Base-by-base conservation (phyloP, 1,140 invertebrate genomes). In the Dendroctonus ponderosae region DNA sequence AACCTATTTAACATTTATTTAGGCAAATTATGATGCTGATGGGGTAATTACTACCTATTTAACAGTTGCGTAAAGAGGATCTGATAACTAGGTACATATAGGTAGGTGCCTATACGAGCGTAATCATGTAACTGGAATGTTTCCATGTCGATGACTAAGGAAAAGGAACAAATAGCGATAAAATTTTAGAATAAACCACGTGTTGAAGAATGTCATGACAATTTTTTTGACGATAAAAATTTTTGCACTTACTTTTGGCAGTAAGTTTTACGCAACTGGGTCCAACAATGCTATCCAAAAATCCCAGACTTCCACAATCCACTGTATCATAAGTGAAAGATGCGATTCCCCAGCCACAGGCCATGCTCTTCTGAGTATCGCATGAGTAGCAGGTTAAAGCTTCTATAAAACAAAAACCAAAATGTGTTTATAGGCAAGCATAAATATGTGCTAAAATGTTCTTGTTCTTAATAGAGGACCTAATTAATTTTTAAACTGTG, bases 241-340 rank as follows among this genome's bases (percentile, higher is more conserved):
- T 52, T 6, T 42, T 44, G 51, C 14, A 59, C 63, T 69, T 62
- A 75, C 74, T 70, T 71, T 64, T 69, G 38, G 72, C 74, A 8
- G 63, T 61, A 5, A 75, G 63, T 49, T 75, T 75, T 59, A 69
- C 70, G 41, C 74, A 75, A 64, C 71, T 70, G 48, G 70, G 66
- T 7, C 63, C 71, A n/a, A 70, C 53, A 14, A 73, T 26, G 12
- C 41, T 51, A 41, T 66, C 66, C 5, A 75, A 49, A 15, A 74
- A 12, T 7, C 72, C 72, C 26, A 53, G 59, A 44, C 67, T 67
- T 26, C 37, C 64, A 48, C 74, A 75, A 40, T 73, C 53, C 57
- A 70, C 68, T 11, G 70, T 68, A 38, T 71, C 56, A 38, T 71
- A 71, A 4, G 67, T 70, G 59, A 75, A 75, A 7, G 72, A 74